Conservation (phyloP, 2,797 vertebrate genomes). For the Chaetophractus vellerosus region DNA sequence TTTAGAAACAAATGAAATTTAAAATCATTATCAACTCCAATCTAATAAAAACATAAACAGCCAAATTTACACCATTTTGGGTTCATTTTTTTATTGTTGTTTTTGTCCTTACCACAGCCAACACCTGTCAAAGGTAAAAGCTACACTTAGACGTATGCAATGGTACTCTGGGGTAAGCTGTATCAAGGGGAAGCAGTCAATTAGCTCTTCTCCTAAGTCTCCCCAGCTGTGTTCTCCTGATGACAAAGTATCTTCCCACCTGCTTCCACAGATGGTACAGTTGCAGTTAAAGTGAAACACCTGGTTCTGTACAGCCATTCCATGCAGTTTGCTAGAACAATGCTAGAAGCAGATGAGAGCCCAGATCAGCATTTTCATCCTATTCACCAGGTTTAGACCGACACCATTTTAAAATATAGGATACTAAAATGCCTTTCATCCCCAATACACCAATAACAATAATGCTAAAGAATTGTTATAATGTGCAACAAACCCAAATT, state of each 20-base stretch:
- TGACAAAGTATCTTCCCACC: constrained; percentile 91
- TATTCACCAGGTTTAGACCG: neutral
- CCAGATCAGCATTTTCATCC: neutral
- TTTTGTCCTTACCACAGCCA: constrained; percentile 28
- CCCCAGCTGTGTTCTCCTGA: constrained; percentile 94
- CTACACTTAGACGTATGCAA: neutral
- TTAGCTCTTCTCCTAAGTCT: constrained; percentile 87
- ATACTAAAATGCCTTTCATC: constrained; percentile 57
- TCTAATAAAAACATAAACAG: neutral
- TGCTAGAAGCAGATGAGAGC: constrained; percentile 25
- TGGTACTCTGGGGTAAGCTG: constrained; percentile 2
- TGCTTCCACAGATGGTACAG: constrained; percentile 94
- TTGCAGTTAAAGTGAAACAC: constrained; percentile 92
- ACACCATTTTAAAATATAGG: neutral
- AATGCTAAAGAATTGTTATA: constrained; percentile 25
- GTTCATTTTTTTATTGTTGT: constrained; percentile 44
- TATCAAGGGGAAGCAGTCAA: constrained; percentile 78
- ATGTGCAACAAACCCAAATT: constrained; percentile 6
- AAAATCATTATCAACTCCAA: constrained; percentile 44
- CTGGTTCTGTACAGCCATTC: constrained; percentile 88
- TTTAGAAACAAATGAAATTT: neutral
- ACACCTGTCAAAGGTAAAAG: constrained; percentile 32
- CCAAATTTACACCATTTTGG: neutral
- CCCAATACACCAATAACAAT: constrained; percentile 61
- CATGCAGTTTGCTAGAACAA: constrained; percentile 43